Evolutionary conservation across 2,888 invertebrate genomes (phyloP).

Genomic region (Branchipolynoe longqiensis): DNA sequence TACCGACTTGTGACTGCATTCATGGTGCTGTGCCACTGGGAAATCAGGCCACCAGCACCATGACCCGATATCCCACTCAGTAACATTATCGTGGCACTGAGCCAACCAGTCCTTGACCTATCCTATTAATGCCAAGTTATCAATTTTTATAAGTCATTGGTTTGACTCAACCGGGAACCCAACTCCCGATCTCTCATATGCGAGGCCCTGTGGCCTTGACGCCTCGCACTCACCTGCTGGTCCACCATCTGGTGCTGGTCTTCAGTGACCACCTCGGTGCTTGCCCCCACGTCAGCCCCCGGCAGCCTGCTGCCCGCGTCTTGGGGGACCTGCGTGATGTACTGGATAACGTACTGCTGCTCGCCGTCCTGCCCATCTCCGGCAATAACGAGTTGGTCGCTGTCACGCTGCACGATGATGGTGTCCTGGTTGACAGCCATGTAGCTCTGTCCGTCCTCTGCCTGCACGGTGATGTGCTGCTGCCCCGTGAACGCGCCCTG

Average conservation of each 20-base stretch:
- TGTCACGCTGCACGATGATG: conserved; percentile 77
- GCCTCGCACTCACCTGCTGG: not conserved
- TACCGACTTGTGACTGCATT: too few species aligned
- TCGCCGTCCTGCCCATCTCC: conserved; percentile 68
- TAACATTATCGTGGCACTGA: too few species aligned
- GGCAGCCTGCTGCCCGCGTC: not conserved
- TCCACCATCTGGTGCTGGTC: not conserved
- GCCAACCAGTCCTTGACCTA: too few species aligned
- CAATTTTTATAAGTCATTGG: too few species aligned
- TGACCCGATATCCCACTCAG: too few species aligned
- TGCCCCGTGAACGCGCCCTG: conserved; percentile 68
- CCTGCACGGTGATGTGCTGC: conserved; percentile 70
- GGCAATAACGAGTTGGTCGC: conserved; percentile 72
- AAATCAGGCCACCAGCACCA: too few species aligned
- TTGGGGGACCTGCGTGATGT: conserved; percentile 66
- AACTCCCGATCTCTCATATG: too few species aligned
- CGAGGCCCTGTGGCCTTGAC: not conserved
- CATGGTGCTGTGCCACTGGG: too few species aligned
- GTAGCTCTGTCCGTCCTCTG: conserved; percentile 72
- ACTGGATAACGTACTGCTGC: conserved; percentile 78
- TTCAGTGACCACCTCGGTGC: conserved; percentile 1
- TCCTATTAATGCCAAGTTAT: too few species aligned
- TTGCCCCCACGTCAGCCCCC: not conserved
- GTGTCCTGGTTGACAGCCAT: conserved; percentile 75
- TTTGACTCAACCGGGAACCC: too few species aligned